phyloP scores from a whole-genome alignment of 2,888 invertebrate genomes.

The Drosophila mimica region DNA sequence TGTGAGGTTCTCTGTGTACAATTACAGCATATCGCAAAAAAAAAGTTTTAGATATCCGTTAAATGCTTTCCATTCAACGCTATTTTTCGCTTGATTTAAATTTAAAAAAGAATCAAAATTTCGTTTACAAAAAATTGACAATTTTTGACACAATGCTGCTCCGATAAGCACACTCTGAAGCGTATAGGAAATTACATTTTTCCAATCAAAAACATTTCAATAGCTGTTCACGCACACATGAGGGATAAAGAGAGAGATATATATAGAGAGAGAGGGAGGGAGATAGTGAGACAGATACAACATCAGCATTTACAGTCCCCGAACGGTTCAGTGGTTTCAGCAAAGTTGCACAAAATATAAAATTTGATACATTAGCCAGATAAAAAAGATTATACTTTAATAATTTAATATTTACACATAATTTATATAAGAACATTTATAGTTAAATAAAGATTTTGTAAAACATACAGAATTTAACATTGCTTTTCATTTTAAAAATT shows the following conservation, averaged over 20 bases:
- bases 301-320: constrained; percentile 35
- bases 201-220: constrained; percentile 84
- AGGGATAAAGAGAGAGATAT: neutral
- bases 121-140: constrained; percentile 53
- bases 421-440: neutral
- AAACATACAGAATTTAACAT: neutral
- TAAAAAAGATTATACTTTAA: neutral
- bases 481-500: neutral
- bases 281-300: constrained; percentile 3
- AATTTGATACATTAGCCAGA: constrained; percentile 16
- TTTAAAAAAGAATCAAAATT: constrained; percentile 45
- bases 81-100: constrained; percentile 62
- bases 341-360: constrained; percentile 33
- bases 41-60: constrained; percentile 75
- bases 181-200: constrained; percentile 84
- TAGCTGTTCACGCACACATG: constrained; percentile 59
- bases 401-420: neutral
- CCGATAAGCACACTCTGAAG: constrained; percentile 75
- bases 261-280: neutral
- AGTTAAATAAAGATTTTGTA: neutral
- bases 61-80: constrained; percentile 39
- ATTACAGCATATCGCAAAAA: constrained; percentile 43
- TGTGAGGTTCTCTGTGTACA: constrained; percentile 59
- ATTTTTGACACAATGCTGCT: constrained; percentile 70
- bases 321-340: constrained; percentile 24